phyloP scores from a whole-genome alignment of 2,888 invertebrate genomes.

The Epiblema foenella region DNA sequence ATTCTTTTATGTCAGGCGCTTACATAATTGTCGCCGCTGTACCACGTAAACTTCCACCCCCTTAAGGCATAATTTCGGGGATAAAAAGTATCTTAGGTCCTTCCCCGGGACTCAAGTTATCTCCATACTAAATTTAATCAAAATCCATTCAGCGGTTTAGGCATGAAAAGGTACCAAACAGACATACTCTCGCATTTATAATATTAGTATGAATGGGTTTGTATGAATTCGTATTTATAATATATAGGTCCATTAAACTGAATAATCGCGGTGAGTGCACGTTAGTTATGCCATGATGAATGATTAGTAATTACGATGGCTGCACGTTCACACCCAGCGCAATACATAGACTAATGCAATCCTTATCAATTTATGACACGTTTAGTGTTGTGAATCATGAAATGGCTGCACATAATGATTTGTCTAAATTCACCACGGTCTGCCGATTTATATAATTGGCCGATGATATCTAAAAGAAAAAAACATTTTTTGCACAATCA shows the following conservation, averaged over 20 bases:
- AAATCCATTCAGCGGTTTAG: too few species aligned
- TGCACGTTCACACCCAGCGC: background rate
- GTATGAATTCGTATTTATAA: too few species aligned
- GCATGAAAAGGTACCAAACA: too few species aligned
- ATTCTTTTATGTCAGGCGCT: too few species aligned
- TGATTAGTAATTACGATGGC: conserved; percentile 2
- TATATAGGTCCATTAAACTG: background rate
- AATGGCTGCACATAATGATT: background rate
- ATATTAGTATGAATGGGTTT: too few species aligned
- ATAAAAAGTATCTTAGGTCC: too few species aligned
- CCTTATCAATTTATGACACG: background rate
- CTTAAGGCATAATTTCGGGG: too few species aligned
- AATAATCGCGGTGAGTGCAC: background rate
- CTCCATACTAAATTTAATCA: too few species aligned
- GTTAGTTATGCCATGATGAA: background rate
- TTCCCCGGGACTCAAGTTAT: too few species aligned
- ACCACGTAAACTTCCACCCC: too few species aligned
- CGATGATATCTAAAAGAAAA: background rate
- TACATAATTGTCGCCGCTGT: too few species aligned
- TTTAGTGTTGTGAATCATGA: background rate
- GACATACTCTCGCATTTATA: too few species aligned
- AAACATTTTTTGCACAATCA: background rate
- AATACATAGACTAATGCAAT: background rate
- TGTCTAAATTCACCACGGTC: background rate
- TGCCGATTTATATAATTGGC: background rate